phyloP scores from a whole-genome alignment of 2,113 vertebrate genomes.

The Ginglymostoma cirratum region DNA sequence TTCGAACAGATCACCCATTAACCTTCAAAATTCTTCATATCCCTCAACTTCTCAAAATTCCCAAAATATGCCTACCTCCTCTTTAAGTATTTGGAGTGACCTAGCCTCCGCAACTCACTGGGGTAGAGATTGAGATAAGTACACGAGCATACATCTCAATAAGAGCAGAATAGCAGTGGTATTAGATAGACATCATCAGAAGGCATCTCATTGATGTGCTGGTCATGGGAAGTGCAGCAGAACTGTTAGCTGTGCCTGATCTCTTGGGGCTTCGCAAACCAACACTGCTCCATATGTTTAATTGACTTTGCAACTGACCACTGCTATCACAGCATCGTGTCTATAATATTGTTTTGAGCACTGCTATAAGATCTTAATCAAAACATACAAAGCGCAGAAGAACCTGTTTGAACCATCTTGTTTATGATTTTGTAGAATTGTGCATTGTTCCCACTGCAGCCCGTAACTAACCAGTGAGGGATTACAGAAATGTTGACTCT shows the following conservation, averaged over 20 bases:
- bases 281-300: neutral
- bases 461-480: neutral
- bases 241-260: neutral
- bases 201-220: neutral
- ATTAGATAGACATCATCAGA: neutral
- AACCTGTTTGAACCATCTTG: neutral
- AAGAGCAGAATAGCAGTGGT: too few species aligned
- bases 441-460: neutral
- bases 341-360: neutral
- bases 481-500: neutral
- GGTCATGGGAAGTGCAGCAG: neutral
- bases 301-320: neutral
- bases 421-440: neutral
- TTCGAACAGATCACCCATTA: too few species aligned
- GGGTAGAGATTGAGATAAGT: neutral
- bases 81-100: too few species aligned
- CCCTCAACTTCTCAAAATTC: too few species aligned
- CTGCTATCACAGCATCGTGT: neutral
- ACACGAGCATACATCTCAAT: neutral
- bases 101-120: too few species aligned
- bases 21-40: too few species aligned
- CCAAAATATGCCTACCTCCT: too few species aligned
- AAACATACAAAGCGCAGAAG: neutral
- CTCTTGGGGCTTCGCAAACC: neutral
- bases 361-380: neutral